phyloP scores from a whole-genome alignment of 2,888 invertebrate genomes.

The Limnephilus auricula region DNA sequence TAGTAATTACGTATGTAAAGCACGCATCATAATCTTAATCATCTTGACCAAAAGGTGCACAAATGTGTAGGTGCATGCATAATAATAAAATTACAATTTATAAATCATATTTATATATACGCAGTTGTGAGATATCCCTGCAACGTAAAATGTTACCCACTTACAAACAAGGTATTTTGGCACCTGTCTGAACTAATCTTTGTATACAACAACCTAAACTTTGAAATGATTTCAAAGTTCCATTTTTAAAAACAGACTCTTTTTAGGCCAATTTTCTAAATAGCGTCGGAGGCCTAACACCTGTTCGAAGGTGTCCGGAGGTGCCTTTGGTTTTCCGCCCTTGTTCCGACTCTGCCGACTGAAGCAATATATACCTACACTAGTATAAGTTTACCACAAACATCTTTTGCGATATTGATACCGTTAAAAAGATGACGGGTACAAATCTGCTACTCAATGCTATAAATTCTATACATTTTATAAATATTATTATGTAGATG shows the following conservation, averaged over 20 bases:
- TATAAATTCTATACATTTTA: too few species aligned
- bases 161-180: background rate
- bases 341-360: background rate
- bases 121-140: background rate
- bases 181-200: too few species aligned
- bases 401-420: background rate
- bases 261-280: background rate
- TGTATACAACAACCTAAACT: too few species aligned
- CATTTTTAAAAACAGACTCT: background rate
- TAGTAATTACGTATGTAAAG: background rate
- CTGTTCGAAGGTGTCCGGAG: too few species aligned
- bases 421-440: background rate
- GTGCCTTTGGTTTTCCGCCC: too few species aligned
- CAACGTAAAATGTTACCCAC: too few species aligned
- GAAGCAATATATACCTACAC: background rate
- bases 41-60: background rate
- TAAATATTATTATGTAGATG: too few species aligned
- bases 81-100: background rate
- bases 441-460: background rate
- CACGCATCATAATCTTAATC: background rate
- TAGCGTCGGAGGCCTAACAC: background rate
- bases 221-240: background rate
- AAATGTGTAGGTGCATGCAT: background rate
- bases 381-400: background rate
- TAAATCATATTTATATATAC: background rate